Percentiles rank a stretch among this genome's conserved stretches.
Evolutionary conservation across 1,140 invertebrate genomes (phyloP).

Genomic region (Drosophila ficusphila): DNA sequence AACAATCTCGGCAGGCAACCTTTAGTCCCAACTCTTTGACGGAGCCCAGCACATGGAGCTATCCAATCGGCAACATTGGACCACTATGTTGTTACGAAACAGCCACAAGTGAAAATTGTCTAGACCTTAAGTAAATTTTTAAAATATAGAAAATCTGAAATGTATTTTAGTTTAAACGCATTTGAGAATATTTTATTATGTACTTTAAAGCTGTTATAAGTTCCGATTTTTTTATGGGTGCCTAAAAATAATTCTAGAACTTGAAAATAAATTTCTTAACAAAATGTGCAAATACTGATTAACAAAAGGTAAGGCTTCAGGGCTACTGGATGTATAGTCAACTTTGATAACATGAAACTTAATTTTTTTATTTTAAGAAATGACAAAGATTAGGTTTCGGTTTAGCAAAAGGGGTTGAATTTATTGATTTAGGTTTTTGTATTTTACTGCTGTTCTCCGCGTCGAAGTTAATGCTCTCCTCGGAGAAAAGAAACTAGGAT

Average conservation of each 20-base stretch:
- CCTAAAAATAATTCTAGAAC: not conserved
- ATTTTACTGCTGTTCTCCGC: no score
- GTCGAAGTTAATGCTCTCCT: no score
- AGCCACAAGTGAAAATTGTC: conserved; percentile 22
- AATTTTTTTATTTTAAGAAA: no score
- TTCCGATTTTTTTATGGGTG: not conserved
- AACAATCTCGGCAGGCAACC: conserved; percentile 25
- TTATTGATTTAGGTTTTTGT: no score
- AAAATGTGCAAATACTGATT: not conserved
- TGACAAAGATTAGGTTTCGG: no score
- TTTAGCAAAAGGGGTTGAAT: no score
- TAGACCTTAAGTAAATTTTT: conserved; percentile 25
- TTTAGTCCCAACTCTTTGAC: conserved; percentile 25
- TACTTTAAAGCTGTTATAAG: not conserved
- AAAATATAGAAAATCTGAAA: not conserved
- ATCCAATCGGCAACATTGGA: conserved; percentile 24
- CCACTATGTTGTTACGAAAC: conserved; percentile 41
- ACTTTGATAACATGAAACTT: no score
- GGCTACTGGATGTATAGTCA: no score
- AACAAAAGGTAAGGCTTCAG: no score
- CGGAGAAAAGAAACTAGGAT: no score
- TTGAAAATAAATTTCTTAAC: not conserved
- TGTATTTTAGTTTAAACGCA: no score
- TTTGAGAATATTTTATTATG: not conserved
- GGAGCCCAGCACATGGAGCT: conserved; percentile 32